phyloP scores from a whole-genome alignment of 64 coral and sea anemone species.

The Montipora foliosa region DNA sequence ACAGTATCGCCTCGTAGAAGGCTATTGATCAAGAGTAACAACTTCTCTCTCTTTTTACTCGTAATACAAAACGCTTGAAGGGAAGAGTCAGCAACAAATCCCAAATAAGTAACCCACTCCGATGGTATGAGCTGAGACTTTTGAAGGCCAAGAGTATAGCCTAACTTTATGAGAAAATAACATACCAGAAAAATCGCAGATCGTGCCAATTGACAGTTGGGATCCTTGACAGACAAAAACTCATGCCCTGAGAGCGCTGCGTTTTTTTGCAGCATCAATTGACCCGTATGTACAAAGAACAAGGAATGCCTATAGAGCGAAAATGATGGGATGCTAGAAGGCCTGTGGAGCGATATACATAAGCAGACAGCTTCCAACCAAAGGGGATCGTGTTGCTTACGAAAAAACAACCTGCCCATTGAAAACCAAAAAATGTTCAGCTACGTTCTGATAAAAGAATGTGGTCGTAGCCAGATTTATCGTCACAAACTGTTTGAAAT shows the following conservation, averaged over 20 bases:
- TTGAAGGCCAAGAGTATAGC: background rate
- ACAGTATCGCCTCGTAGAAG: background rate
- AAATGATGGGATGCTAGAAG: too few species aligned
- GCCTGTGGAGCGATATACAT: too few species aligned
- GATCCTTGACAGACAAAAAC: too few species aligned
- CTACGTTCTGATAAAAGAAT: too few species aligned
- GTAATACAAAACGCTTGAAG: constrained; percentile 6
- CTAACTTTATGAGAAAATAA: constrained; percentile 19
- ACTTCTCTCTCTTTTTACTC: constrained; percentile 12
- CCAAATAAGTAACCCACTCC: background rate
- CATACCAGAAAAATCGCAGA: constrained; percentile 2
- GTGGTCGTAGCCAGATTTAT: too few species aligned
- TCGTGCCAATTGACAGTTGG: background rate
- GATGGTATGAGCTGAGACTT: background rate
- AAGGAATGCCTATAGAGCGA: too few species aligned
- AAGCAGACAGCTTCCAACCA: too few species aligned
- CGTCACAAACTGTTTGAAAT: background rate
- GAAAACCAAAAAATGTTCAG: too few species aligned
- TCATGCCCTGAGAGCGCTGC: too few species aligned
- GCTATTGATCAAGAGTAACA: background rate
- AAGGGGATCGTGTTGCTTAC: background rate
- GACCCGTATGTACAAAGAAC: too few species aligned
- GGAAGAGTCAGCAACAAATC: constrained; percentile 9
- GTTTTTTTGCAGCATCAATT: too few species aligned
- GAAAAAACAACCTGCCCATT: constrained; percentile 22